Evolutionary conservation across 1,140 invertebrate species (phyloP), one percentile per base, ranked within the genome.

Genomic region (Pogonomyrmex barbatus): DNA sequence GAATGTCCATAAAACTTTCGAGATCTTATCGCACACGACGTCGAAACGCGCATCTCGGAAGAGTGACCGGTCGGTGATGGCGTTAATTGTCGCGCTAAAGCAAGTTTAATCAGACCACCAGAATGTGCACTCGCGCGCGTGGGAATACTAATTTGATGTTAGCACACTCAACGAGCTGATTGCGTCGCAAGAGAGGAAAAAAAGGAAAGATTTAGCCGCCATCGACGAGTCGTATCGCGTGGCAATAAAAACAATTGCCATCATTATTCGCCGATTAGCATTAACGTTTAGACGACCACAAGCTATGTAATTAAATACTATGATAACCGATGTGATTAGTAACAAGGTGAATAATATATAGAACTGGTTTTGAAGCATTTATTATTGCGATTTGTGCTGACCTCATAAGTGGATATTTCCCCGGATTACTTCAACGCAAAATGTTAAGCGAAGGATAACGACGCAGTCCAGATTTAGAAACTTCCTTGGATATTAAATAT

Each of bases 21-120:
- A 78, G 87, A 88, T 89, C 45, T 87, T 89, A 89, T 89, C 63
- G 71, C 62, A 30, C 68, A 42, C 68, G 10, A 42, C 62, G 47
- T 73, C 45, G 63, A 89, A 86, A 89, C 33, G 68, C 79, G 79
- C 79, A n/a, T 30, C 56, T 73, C 12, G 54, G n/a, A 79, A 79
- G 36, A 79, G 36, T 60, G 63, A 85, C 79, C 17, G 76, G 60
- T 70, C 81, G 63, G 24, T 50, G 39, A 56, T 39, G 71, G 58
- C 6, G 60, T 88, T 85, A 88, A 88, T 88, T 67, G 73, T 39
- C 73, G 73, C 60, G 56, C 76, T 36, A 24, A 71, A 62, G 33
- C 45, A 71, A 67, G 33, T 88, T 88, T 88, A 65, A 83, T 65
- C 68, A 63, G 67, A 73, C 56, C 67, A 65, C 56, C 68, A 86